A percentile compares a stretch with the other conserved stretches of the same genome.
Evolutionary conservation across 2,797 vertebrate species (phyloP).

Genomic region (Lateolabrax maculatus): DNA sequence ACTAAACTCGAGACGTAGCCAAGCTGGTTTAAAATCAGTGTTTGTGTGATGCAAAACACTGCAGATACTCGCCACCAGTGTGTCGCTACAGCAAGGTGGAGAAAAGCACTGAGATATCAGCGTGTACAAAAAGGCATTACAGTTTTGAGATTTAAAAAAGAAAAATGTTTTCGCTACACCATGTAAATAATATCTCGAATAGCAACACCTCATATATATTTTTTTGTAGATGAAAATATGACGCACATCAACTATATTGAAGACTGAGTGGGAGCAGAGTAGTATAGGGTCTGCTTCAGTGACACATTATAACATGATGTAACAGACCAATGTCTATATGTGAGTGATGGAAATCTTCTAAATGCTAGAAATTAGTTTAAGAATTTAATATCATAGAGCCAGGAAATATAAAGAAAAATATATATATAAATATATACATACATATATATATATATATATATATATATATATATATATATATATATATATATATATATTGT

Average conservation of each 20-base stretch:
- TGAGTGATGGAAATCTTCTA: slow-evolving; percentile 79
- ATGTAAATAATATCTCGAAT: slow-evolving; percentile 82
- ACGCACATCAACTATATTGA: slow-evolving; percentile 76
- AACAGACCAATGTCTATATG: slow-evolving; percentile 77
- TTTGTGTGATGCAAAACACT: background rate
- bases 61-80: background rate
- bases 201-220: slow-evolving; percentile 74
- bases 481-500: slow-evolving; percentile 54
- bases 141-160: slow-evolving; percentile 46
- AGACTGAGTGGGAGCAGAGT: slow-evolving; percentile 72
- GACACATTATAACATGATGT: slow-evolving; percentile 71
- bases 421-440: slow-evolving; percentile 39
- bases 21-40: slow-evolving; percentile 10
- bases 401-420: slow-evolving; percentile 51
- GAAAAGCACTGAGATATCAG: slow-evolving; percentile 12
- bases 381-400: slow-evolving; percentile 68
- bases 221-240: slow-evolving; percentile 79
- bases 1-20: background rate
- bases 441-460: slow-evolving; percentile 49
- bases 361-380: slow-evolving; percentile 78
- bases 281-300: slow-evolving; percentile 74
- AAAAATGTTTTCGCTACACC: slow-evolving; percentile 55
- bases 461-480: slow-evolving; percentile 43
- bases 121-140: slow-evolving; percentile 27
- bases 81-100: background rate